phyloP scores from a whole-genome alignment of 2,797 vertebrate genomes.

The Delichon dasypus region DNA sequence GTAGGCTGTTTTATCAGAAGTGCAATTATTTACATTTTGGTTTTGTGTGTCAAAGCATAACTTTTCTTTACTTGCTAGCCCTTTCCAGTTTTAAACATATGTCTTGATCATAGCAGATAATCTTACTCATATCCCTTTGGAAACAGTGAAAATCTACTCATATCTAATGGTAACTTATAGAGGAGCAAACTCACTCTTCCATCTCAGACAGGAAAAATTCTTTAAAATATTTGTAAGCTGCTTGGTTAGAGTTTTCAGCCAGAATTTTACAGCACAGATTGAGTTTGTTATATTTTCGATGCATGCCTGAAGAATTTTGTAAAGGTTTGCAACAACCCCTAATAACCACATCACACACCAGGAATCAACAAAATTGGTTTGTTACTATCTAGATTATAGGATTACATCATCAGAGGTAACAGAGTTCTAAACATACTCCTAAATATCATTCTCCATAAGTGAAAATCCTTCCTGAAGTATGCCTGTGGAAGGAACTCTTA shows the following conservation, averaged over 20 bases:
- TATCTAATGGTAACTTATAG: neutral
- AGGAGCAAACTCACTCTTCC: neutral
- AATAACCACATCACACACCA: neutral
- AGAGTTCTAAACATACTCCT: neutral
- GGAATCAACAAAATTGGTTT: neutral
- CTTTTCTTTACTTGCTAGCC: neutral
- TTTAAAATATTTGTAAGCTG: neutral
- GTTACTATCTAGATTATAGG: neutral
- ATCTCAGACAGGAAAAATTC: neutral
- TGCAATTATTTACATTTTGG: conserved; percentile 15
- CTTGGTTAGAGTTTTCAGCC: neutral
- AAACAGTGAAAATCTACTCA: neutral
- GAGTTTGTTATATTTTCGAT: neutral
- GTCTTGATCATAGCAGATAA: neutral
- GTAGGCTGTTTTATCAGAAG: neutral
- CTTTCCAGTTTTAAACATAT: neutral
- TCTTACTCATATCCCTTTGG: neutral
- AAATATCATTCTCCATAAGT: neutral
- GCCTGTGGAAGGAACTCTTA: neutral
- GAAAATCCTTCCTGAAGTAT: neutral
- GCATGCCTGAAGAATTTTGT: neutral
- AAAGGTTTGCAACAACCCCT: neutral
- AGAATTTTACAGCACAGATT: neutral
- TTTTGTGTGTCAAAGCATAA: neutral
- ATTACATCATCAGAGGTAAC: neutral